A percentile compares a stretch with the other conserved stretches of the same genome.
Conservation (phyloP, 2,797 vertebrate species). For the Acipenser transmontanus region DNA sequence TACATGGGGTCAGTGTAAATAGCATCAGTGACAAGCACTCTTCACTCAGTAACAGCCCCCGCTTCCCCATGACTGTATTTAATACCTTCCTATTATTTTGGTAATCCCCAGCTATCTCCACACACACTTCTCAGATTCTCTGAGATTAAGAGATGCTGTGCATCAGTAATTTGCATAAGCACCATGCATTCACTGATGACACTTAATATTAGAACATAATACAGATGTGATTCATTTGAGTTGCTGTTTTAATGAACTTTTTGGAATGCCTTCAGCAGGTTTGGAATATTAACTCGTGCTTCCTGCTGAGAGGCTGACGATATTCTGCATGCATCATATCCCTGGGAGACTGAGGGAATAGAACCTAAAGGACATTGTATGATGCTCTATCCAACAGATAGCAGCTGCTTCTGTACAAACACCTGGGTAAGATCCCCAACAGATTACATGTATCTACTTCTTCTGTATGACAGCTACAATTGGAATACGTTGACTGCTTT, state of each 20-base stretch:
- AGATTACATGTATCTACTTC: constrained; percentile 8
- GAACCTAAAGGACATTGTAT: constrained; percentile 15
- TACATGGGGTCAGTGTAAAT: no score
- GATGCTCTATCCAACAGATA: constrained; percentile 8
- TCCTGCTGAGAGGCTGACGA: constrained; percentile 10
- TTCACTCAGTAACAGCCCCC: no score
- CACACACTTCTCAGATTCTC: no score
- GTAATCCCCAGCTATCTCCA: no score
- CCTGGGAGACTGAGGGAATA: constrained; percentile 4
- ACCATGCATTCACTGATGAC: neutral
- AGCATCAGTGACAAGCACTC: no score
- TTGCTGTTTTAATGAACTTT: constrained; percentile 16
- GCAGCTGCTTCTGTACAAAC: constrained; percentile 15
- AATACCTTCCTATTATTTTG: neutral
- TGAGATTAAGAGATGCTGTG: no score
- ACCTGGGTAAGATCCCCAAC: constrained; percentile 9
- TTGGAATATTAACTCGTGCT: constrained; percentile 13
- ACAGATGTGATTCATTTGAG: constrained; percentile 14
- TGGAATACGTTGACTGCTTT: neutral
- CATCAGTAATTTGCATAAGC: neutral
- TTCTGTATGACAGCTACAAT: constrained; percentile 12
- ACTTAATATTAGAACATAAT: constrained; percentile 4
- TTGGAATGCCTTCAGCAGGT: constrained; percentile 10
- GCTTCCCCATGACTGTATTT: neutral
- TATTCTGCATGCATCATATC: constrained; percentile 16